Conservation (phyloP, 53 echinoderm and acorn worm genomes). For the Apostichopus leukothele region DNA sequence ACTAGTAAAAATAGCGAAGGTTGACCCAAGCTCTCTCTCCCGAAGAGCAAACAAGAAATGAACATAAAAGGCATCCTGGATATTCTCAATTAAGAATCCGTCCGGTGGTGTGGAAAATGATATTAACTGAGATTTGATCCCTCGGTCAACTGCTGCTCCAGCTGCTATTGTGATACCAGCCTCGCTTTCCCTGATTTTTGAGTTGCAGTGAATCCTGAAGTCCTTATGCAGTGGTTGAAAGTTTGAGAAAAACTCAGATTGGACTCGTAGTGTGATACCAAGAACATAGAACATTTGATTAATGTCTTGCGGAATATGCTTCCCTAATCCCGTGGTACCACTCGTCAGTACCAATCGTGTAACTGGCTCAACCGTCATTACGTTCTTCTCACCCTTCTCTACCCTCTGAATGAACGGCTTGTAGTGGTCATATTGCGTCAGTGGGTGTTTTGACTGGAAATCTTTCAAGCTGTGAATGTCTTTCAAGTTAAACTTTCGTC, state of each 20-base stretch:
- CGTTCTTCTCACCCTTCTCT: conserved; percentile 65
- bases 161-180: conserved; percentile 43
- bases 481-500: conserved; percentile 45
- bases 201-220: conserved; percentile 36
- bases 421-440: conserved; percentile 67
- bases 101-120: conserved; percentile 54
- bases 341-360: conserved; percentile 61
- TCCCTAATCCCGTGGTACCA: conserved; percentile 71
- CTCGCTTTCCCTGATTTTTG: conserved; percentile 19
- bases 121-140: not conserved
- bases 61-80: conserved; percentile 58
- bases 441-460: conserved; percentile 54
- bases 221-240: conserved; percentile 41
- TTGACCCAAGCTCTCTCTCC: conserved; percentile 52
- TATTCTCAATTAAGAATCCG: conserved; percentile 51
- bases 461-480: conserved; percentile 57
- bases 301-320: conserved; percentile 18
- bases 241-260: not conserved
- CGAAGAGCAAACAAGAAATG: conserved; percentile 71
- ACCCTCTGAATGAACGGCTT: conserved; percentile 63
- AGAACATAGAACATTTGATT: not conserved
- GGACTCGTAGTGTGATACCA: not conserved
- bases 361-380: conserved; percentile 60
- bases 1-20: conserved; percentile 32
- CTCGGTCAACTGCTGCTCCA: not conserved